Conservation (phyloP, 2,797 vertebrate species). For the Ctenopoma multispine region DNA sequence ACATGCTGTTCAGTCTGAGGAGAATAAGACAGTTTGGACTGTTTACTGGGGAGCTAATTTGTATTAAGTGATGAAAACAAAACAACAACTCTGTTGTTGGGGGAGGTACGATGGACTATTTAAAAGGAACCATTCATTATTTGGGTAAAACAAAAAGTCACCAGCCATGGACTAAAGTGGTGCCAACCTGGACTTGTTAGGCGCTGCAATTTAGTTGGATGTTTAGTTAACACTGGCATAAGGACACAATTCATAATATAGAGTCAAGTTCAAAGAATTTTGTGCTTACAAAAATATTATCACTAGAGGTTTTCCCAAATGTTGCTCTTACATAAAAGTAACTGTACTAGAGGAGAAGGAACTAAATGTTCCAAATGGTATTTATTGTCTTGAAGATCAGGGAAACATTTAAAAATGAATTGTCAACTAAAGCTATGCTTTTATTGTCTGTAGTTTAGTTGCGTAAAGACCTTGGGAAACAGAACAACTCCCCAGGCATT, state of each 20-base stretch:
- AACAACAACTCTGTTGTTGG: neutral
- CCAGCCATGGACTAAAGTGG: neutral
- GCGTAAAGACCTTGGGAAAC: constrained; percentile 46
- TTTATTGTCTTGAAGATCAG: constrained; percentile 22
- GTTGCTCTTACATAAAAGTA: constrained; percentile 1
- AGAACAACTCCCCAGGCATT: constrained; percentile 32
- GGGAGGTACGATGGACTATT: constrained; percentile 10
- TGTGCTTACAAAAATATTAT: neutral
- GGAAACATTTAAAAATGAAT: constrained; percentile 37
- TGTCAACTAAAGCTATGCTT: constrained; percentile 47
- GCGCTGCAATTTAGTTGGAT: neutral
- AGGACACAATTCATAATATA: neutral
- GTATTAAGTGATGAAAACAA: constrained; percentile 20
- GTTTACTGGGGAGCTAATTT: constrained; percentile 4
- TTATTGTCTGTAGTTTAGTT: constrained; percentile 39
- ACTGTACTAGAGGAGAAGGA: neutral
- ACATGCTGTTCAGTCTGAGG: constrained; percentile 29
- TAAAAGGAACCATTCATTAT: constrained; percentile 19
- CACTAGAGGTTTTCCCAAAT: neutral
- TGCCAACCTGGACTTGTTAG: neutral
- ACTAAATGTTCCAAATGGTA: constrained; percentile 5
- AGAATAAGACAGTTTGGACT: constrained; percentile 23
- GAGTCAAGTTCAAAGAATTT: neutral
- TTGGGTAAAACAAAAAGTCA: neutral
- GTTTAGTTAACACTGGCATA: neutral